Evolutionary conservation across 2,888 invertebrate genomes (phyloP), one percentile per base, ranked within the genome.

Genomic region (Eucera pruinosa): DNA sequence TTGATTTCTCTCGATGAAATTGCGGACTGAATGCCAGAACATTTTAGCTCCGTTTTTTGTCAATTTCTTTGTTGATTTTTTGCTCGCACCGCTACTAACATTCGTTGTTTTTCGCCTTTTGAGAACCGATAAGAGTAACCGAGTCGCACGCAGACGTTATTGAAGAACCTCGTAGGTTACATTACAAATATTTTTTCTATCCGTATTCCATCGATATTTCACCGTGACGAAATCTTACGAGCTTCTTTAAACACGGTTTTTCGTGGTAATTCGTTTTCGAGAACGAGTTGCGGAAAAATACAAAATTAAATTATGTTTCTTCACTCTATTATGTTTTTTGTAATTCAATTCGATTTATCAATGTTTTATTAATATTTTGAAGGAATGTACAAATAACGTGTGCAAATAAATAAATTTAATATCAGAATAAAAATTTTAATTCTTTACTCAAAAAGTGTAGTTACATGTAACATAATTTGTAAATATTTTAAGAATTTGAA

Each of bases 121-220:
- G 27, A 55, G 43, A 68, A 43, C 15, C n/a, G 30, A 60, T 55
- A 18, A 25, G 15, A 61, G 50, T 39, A 60, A 65, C n/a, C 43
- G 33, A 60, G 43, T 23, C 25, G 30, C 23, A n/a, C 20, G 25
- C 27, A 0, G 43, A 48, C 20, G 4, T 70, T 36, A 39, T 36
- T 18, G 39, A 62, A 67, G 36, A 55, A 55, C 30, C 48, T 58
- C 30, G 9, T 36, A 55, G 61, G 66, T 61, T 66, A 65, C 45
- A 27, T 25, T 30, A 27, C 27, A 0, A 23, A 65, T 65, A 55
- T 74, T 30, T 68, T 69, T 69, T 45, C 13, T 27, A 9, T 48
- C 39, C 5, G 30, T 58, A 39, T 48, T n/a, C 23, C 2, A 15
- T 33, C n/a, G 18, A 65, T 55, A 45, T 55, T 25, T 45, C 45